Percentiles rank a stretch among this genome's conserved stretches.
Evolutionary conservation across 37 sponge, comb jelly and placozoan species (phyloP).

Genomic region (Axinella damicornis): DNA sequence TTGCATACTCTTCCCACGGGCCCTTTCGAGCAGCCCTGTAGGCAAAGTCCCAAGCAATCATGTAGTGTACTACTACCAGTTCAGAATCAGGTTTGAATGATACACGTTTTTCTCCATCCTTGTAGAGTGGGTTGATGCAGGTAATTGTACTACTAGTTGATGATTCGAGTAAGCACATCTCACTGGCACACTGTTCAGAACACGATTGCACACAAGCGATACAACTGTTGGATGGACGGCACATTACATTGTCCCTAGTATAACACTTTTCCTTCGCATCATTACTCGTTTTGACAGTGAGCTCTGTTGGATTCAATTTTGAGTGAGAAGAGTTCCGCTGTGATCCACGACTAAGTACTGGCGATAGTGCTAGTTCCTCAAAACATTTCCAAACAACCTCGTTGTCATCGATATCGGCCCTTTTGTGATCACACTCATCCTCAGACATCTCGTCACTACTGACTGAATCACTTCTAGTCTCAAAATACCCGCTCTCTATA

Average conservation of each 20-base stretch:
- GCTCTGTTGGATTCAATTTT: neutral
- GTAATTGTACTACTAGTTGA: neutral
- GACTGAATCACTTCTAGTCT: neutral
- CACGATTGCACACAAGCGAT: too few species aligned
- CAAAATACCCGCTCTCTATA: slow-evolving; percentile 42
- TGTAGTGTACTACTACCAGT: slow-evolving; percentile 33
- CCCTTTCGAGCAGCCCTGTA: slow-evolving; percentile 51
- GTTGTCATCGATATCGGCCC: neutral
- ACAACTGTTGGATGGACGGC: too few species aligned
- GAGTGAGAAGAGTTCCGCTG: neutral
- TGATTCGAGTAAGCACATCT: neutral
- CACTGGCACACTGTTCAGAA: neutral
- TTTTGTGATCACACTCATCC: neutral
- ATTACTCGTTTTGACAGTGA: too few species aligned
- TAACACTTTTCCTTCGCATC: too few species aligned
- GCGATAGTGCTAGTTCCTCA: neutral
- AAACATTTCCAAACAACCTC: slow-evolving; percentile 1
- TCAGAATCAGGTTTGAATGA: slow-evolving; percentile 32
- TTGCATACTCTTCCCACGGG: slow-evolving; percentile 66
- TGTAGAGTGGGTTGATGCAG: too few species aligned
- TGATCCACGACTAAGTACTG: neutral
- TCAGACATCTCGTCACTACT: neutral
- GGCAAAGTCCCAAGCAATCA: slow-evolving; percentile 58
- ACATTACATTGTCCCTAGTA: too few species aligned
- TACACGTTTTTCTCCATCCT: neutral